phyloP scores from a whole-genome alignment of 2,797 vertebrate species.

The Diplodus puntazzo region DNA sequence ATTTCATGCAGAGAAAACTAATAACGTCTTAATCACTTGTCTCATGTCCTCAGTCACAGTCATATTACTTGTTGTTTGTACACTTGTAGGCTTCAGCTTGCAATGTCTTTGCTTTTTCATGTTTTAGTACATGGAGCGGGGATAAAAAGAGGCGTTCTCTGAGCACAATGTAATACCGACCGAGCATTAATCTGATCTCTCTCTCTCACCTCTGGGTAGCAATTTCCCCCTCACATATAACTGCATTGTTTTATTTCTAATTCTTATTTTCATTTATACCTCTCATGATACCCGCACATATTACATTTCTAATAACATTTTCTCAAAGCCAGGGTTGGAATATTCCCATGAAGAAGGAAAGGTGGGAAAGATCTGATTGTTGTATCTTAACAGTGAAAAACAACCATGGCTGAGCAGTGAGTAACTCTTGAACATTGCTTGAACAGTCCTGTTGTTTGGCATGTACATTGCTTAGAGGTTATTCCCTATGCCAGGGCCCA shows the following conservation, averaged over 20 bases:
- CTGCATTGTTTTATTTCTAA: constrained; percentile 34
- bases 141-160: constrained; percentile 34
- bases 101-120: constrained; percentile 1
- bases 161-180: constrained; percentile 50
- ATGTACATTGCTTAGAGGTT: constrained; percentile 31
- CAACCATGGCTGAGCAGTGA: background rate
- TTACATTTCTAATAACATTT: constrained; percentile 49
- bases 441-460: constrained; percentile 21
- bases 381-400: background rate
- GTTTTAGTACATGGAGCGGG: constrained; percentile 7
- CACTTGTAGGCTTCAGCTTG: constrained; percentile 14
- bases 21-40: constrained; percentile 46
- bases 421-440: constrained; percentile 11
- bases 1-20: constrained; percentile 40
- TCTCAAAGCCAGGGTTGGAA: constrained; percentile 6
- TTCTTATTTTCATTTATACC: constrained; percentile 43
- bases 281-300: constrained; percentile 27
- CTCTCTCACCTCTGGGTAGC: constrained; percentile 38
- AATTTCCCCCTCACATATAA: constrained; percentile 25
- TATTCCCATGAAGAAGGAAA: background rate
- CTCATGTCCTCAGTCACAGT: constrained; percentile 44
- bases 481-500: constrained; percentile 14
- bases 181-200: constrained; percentile 55
- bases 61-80: constrained; percentile 48
- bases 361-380: background rate